Base-by-base conservation (phyloP, 2,797 vertebrate genomes). In the Esox lucius region DNA sequence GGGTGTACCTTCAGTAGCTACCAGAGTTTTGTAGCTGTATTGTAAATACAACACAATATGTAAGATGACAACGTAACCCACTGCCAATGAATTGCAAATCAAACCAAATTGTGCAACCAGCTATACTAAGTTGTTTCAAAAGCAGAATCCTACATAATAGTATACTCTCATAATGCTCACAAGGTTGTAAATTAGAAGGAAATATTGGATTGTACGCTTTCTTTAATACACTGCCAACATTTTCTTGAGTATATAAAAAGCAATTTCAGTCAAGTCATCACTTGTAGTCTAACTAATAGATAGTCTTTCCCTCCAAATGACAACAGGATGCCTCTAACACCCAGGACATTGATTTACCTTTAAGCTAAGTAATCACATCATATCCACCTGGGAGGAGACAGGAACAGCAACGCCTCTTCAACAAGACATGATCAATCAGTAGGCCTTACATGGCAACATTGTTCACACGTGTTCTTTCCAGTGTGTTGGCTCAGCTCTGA, bases 291-390 rank as follows among this genome's bases (percentile, higher is more conserved):
- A 70, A 26, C 35, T 28, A 56, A 72, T 24, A 26, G 62, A 78
- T 35, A 33, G 69, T 31, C 26, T n/a, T 56, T 53, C 35, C 70
- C 33, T 72, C 49, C 73, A 74, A 77, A 11, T 77, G 74, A 78
- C 72, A 73, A 59, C 26, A 24, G 28, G 79, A 71, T 33, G 68
- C 71, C 56, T 82, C 76, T 46, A 46, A 33, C 73, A 61, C 78
- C 71, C 49, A 49, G 75, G 65, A 69, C 75, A 88, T 84, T 78
- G 90, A 89, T 87, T 77, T 72, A 53, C 49, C 66, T 82, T 83
- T 71, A 73, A 87, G 83, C 84, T 56, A 67, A 79, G 78, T 68
- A 80, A 87, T 90, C 72, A 77, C 66, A 2, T 48, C 59, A 71
- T 35, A 39, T 78, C 87, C 69, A 83, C 85, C 11, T 2, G 84